phyloP scores from a whole-genome alignment of 2,113 vertebrate genomes.

The rat (Rattus norvegicus) region DNA sequence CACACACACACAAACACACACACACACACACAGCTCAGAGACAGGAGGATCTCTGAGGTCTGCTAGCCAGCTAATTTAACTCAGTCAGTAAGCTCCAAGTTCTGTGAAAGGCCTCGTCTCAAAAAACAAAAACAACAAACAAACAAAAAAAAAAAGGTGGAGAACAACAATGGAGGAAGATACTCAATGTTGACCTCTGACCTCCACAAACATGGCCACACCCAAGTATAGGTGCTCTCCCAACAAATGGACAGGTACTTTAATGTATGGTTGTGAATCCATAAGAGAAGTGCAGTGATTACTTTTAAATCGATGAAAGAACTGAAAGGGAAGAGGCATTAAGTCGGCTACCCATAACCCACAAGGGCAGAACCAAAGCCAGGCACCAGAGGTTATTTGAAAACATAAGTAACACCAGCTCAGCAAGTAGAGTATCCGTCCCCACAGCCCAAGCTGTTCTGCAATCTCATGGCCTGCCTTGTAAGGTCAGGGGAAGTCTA shows the following conservation, averaged over 20 bases:
- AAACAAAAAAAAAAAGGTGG: not conserved
- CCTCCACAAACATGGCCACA: not conserved
- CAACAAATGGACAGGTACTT: not conserved
- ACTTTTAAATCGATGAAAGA: constrained; percentile 1
- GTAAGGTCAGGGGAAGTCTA: not conserved
- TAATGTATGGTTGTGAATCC: not conserved
- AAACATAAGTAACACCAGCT: not conserved
- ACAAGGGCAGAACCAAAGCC: constrained; percentile 5
- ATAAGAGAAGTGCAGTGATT: not conserved
- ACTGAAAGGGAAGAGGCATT: not conserved
- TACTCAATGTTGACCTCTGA: not conserved
- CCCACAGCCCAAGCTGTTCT: not conserved
- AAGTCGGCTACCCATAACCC: not conserved
- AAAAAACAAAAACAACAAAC: not conserved
- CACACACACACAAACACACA: not conserved
- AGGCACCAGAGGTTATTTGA: not conserved
- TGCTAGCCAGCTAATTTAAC: not conserved
- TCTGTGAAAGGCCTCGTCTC: not conserved
- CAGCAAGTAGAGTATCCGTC: not conserved
- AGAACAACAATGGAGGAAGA: not conserved
- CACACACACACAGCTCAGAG: not conserved
- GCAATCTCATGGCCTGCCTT: not conserved
- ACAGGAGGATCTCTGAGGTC: not conserved
- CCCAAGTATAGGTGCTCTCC: not conserved
- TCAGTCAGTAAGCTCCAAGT: not conserved